Base-by-base conservation (phyloP, 2,113 vertebrate species). In the Solea solea region DNA sequence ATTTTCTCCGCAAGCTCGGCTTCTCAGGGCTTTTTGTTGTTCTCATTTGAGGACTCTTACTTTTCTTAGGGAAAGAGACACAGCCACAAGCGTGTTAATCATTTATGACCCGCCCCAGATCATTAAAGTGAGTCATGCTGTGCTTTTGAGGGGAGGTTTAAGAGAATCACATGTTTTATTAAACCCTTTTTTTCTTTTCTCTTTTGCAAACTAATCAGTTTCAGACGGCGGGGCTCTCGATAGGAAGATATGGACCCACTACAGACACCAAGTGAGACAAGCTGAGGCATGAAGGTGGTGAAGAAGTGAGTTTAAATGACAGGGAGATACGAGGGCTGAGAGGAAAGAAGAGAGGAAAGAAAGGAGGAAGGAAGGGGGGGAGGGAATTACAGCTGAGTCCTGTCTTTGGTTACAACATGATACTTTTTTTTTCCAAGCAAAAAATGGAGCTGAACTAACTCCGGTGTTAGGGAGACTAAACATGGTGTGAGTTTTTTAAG, bases 1-100 rank as follows among this genome's bases (percentile, higher is more conserved):
- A 85, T 90, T 76, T 87, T 72, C 76, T 70, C 44, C 61, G 13
- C 44, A 46, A 12, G 75, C 72, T 63, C 49, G 45, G 41, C 82
- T 58, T 14, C 48, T 12, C 49, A 1, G 15, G 7, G 10, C 64
- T 68, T 68, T 62, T 25, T 44, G 10, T 9, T 13, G 13, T 14
- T 15, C 10, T 50, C n/a, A 8, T n/a, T 48, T 48, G 45, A 5
- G 34, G 34, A 2, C 11, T 13, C 21, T 21, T 21, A 21, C 21
- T 28, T 14, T 28, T 28, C 3, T 25, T 54, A 11, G 2, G 6
- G 57, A 59, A n/a, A 5, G 7, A 7, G 28, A 6, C 55, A 9
- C 40, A 40, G 7, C 11, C 21, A 9, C 16, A 44, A 40, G 62
- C 28, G 46, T 4, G 14, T 42, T 12, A 25, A 11, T 39, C 21